A percentile compares a stretch with the other conserved stretches of the same genome.
Conservation (phyloP, 2,113 vertebrate species). For the Psephotus haematonotus region DNA sequence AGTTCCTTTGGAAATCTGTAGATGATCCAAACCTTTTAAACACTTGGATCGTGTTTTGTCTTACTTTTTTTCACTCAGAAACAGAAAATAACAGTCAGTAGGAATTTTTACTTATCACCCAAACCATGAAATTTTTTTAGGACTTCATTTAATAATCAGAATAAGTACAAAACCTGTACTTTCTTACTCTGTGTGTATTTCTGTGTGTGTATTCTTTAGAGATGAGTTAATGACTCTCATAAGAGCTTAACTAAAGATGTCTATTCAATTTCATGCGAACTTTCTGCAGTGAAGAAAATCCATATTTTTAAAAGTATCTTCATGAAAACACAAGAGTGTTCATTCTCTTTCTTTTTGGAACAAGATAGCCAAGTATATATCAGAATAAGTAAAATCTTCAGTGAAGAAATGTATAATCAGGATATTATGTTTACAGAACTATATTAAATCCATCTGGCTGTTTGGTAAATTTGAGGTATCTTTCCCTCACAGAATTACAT, state of each 20-base stretch:
- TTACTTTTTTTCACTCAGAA: not conserved
- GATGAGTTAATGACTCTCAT: not conserved
- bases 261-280: not conserved
- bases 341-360: not conserved
- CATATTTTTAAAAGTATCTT: not conserved
- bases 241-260: not conserved
- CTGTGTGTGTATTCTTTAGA: not conserved
- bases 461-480: not conserved
- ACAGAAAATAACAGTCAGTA: not conserved
- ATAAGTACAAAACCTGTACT: not conserved
- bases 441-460: not conserved
- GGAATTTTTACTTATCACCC: not conserved
- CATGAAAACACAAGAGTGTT: not conserved
- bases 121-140: not conserved
- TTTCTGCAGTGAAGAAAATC: not conserved
- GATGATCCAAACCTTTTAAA: not conserved
- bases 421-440: not conserved
- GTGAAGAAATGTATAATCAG: not conserved
- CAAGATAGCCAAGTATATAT: not conserved
- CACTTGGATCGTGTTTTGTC: not conserved
- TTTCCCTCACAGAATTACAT: not conserved
- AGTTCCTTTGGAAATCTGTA: not conserved
- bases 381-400: not conserved
- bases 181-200: not conserved
- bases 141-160: not conserved